Conservation (phyloP, 92 coral and sea anemone genomes). For the Epizoanthus stellaris region DNA sequence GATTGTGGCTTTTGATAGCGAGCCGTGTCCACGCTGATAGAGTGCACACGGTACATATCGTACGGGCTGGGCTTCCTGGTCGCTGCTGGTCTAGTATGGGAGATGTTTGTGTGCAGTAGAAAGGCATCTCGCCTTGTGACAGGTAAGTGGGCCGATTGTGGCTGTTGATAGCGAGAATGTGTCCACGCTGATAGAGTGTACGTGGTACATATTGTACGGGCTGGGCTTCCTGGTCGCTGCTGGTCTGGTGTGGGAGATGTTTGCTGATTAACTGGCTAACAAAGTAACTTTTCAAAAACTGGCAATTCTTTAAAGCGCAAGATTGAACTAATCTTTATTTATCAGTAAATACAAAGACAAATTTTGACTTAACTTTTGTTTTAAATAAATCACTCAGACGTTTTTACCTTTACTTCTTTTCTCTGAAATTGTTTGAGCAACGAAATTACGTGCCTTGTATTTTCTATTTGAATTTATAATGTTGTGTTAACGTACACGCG, state of each 20-base stretch:
- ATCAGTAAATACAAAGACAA: not conserved
- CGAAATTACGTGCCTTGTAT: too few relatives aligned
- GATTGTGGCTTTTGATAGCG: too few relatives aligned
- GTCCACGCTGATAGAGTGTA: not conserved
- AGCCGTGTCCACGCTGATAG: conserved; percentile 1
- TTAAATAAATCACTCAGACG: too few relatives aligned
- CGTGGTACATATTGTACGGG: not conserved
- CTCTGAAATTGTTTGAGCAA: too few relatives aligned
- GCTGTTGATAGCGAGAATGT: not conserved
- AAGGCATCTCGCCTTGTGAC: too few relatives aligned
- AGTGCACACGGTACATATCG: not conserved
- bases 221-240: not conserved
- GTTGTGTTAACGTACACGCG: too few relatives aligned
- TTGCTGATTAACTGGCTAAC: not conserved
- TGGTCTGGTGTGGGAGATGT: conserved; percentile 22
- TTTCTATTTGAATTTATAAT: too few relatives aligned
- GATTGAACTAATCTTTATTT: not conserved
- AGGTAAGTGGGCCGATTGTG: too few relatives aligned
- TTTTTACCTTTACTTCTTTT: too few relatives aligned
- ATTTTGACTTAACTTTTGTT: too few relatives aligned
- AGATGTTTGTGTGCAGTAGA: not conserved
- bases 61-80: not conserved
- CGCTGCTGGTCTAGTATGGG: conserved; percentile 24
- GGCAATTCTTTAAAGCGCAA: not conserved
- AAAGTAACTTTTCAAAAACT: not conserved